Base-by-base conservation (phyloP, 1,140 invertebrate species). In the Drosophila punjabiensis region DNA sequence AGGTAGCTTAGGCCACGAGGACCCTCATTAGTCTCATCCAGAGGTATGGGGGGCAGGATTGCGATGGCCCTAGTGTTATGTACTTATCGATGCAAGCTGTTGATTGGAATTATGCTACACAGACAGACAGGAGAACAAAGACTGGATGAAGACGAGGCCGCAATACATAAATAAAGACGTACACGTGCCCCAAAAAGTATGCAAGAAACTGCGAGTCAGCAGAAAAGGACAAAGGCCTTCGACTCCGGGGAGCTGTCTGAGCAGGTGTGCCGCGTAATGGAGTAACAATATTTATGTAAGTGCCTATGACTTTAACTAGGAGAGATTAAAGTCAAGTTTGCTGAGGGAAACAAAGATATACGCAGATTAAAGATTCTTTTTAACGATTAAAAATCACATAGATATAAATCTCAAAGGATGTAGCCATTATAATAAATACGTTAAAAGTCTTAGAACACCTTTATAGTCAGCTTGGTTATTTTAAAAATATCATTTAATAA, bases 71-170 rank as follows among this genome's bases (percentile, higher is more conserved):
- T 73, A 52, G 62, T 67, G 53, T 82, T 64, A 68, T 62, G 76
- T 87, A 75, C 76, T 88, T 84, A 88, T 88, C 68, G 81, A 88
- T 81, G 81, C 80, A 84, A 87, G 77, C 76, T 84, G 81, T 84
- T 84, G 77, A 87, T 80, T 87, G 84, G 66, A 77, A 81, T 83
- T 75, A 83, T 70, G 65, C 43, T 32, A 41, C 50, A 20, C 43
- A 33, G 11, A 55, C 37, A 33, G 11, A 16, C 39, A 28, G 11
- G 43, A 63, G 33, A 66, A 78, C 41, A 70, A 77, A 35, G 76
- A 32, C 30, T 14, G 20, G 33, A 52, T 11, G 35, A 76, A 63
- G 32, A 59, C 20, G 50, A 67, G 71, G 32, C 30, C 33, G 33
- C 8, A 74, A 67, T 59, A 39, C 66, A 73, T 67, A 67, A 77